Evolutionary conservation across 1,140 invertebrate species (phyloP), one percentile per base, ranked within the genome.

Genomic region (Aethina tumida): DNA sequence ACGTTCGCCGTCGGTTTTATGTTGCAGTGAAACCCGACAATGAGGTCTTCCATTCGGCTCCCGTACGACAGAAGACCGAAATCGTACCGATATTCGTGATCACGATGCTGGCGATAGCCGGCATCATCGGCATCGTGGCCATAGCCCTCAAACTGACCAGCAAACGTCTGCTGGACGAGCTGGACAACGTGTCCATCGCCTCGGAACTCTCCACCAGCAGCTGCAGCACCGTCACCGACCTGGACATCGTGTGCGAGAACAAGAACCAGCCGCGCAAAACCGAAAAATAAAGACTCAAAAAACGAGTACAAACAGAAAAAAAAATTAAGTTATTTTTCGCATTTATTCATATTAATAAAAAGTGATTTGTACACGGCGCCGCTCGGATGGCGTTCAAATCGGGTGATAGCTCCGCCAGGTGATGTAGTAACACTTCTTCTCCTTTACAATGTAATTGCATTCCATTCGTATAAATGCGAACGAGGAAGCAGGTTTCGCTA

Each of bases 171-270:
- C 28, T 40, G 12, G 22, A 45, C 38, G 49, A 56, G 25, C 38
- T 53, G 14, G 55, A 58, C 30, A 50, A 53, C 28, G 30, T 57
- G 9, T 58, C 55, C n/a, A 49, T 58, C 18, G 50, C 49, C 19
- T 58, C 55, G 2, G 52, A 55, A 13, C 18, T 52, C 20, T 55
- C 57, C 1, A 50, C 43, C 5, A 52, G 47, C 21, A 59, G 57
- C 39, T 56, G 51, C 21, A 52, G 41, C 17, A 58, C 55, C 6
- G 37, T 47, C 21, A 41, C 52, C 4, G 51, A 49, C 17, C 21
- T 47, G n/a, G 50, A 52, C 35, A 41, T 31, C n/a, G 12, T 14
- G 15, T 38, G 27, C 12, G 38, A 44, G n/a, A 31, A 30, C 4
- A 35, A 28, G 15, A n/a, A 16, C 8, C 25, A 20, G 2, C 18